Base-by-base conservation (phyloP, 2,888 invertebrate species). In the Nephrotoma guestfalica region DNA sequence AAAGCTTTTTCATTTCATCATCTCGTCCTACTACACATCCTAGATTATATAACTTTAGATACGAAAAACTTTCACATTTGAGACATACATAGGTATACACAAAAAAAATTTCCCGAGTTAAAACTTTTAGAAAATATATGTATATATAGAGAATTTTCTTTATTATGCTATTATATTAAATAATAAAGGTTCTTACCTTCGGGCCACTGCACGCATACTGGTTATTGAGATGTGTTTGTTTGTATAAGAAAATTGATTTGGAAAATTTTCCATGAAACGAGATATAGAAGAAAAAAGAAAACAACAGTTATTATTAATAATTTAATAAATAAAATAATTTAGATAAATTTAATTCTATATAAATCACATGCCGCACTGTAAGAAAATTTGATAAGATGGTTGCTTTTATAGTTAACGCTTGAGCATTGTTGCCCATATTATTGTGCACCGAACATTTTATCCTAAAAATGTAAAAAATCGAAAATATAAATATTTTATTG, bases 151-250 rank as follows among this genome's bases (percentile, higher is more conserved):
- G 30, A 71, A 47, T 86, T 86, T 71, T n/a, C 86, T 87, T 85
- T 83, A 86, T 87, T 71, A 86, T 45, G 86, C 87, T 86, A 86
- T 47, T 86, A 87, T 57, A 43, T 86, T 83, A 86, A 86, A 43
- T 47, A 87, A 30, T 41, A 84, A 84, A 41, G 90, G 89, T 90
- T 93, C 95, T 95, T 94, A 95, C 96, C 96, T 94, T 96, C 96
- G 89, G 96, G 96, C 97, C 97, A 97, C 92, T 96, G 97, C 91
- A 97, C 96, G 93, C 96, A 96, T 92, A 97, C 96, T 95, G 96
- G 95, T 45, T 43, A 45, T 84, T 41, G 15, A 13, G 4, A 47
- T 84, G 1, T 84, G 9, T 83, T 40, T 41, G 13, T 40, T 18
- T 9, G 13, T 40, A 84, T 41, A 84, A 94, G 94, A 92, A 91